phyloP scores from a whole-genome alignment of 2,797 vertebrate species.

The Pseudochromis fuscus region DNA sequence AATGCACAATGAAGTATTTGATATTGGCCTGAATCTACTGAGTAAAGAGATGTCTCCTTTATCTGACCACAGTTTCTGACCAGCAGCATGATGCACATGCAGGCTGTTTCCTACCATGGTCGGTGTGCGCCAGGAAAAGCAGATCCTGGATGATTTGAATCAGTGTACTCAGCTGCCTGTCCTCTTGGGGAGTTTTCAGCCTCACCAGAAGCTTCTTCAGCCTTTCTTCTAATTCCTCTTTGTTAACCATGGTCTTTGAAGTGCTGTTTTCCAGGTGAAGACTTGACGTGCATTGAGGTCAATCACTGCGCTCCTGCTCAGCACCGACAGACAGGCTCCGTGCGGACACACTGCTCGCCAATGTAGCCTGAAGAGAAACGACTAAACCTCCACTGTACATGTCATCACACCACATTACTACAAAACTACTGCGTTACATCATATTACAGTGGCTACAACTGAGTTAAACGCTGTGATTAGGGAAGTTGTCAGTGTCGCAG shows the following conservation, averaged over 20 bases:
- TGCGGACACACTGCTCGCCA: constrained; percentile 1
- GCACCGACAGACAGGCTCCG: background rate
- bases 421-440: background rate
- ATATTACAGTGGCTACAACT: background rate
- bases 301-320: background rate
- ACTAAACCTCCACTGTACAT: background rate
- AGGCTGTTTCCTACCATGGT: constrained; percentile 84
- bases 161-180: constrained; percentile 87
- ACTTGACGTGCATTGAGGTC: constrained; percentile 46
- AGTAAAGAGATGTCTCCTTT: background rate
- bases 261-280: constrained; percentile 7
- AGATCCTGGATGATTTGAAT: constrained; percentile 93
- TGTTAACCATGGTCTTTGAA: constrained; percentile 77
- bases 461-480: background rate
- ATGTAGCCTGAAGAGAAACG: background rate
- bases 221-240: constrained; percentile 82
- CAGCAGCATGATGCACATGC: constrained; percentile 17
- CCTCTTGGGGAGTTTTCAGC: constrained; percentile 87
- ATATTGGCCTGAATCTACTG: too few species aligned
- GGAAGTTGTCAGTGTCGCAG: constrained; percentile 28
- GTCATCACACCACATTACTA: background rate
- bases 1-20: background rate
- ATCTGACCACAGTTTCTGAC: background rate
- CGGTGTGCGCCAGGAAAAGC: constrained; percentile 86
- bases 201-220: constrained; percentile 91